phyloP scores from a whole-genome alignment of 2,888 invertebrate species.

The Oscheius myriophilus region DNA sequence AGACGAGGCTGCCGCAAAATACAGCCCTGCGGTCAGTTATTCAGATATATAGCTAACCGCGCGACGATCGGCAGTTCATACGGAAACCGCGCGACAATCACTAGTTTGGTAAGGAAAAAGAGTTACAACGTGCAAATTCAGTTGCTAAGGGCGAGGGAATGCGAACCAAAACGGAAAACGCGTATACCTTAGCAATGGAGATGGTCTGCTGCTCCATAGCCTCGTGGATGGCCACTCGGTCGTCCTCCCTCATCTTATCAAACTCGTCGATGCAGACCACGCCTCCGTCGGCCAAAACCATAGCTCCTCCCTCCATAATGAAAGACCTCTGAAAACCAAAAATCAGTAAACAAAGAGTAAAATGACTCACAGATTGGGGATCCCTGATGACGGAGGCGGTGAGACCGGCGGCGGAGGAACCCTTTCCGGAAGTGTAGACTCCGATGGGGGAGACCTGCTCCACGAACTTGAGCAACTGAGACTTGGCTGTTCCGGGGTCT shows the following conservation, averaged over 20 bases:
- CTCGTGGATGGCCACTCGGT: slow-evolving; percentile 98
- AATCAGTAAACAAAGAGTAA: slow-evolving; percentile 4
- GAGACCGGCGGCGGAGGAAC: slow-evolving; percentile 96
- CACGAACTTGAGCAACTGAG: slow-evolving; percentile 95
- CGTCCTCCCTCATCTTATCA: slow-evolving; percentile 93
- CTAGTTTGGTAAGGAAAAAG: no score
- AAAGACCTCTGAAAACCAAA: slow-evolving; percentile 51
- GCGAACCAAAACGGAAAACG: neutral
- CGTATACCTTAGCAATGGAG: slow-evolving; percentile 88
- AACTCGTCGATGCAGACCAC: slow-evolving; percentile 97
- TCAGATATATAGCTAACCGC: no score
- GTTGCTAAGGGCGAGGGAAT: no score
- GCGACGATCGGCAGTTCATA: no score
- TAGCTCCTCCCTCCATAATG: slow-evolving; percentile 82
- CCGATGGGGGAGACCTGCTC: slow-evolving; percentile 77
- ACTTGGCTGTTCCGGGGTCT: slow-evolving; percentile 99
- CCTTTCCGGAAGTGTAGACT: slow-evolving; percentile 96
- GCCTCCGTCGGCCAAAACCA: slow-evolving; percentile 98
- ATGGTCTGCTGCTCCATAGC: slow-evolving; percentile 99
- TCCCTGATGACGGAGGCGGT: slow-evolving; percentile 96
- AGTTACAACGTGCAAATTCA: no score
- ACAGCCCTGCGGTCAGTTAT: no score
- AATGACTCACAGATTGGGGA: slow-evolving; percentile 82
- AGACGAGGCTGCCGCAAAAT: no score
- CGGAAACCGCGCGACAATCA: no score